Base-by-base conservation (phyloP, 2,113 vertebrate species). In the Zapornia atra region DNA sequence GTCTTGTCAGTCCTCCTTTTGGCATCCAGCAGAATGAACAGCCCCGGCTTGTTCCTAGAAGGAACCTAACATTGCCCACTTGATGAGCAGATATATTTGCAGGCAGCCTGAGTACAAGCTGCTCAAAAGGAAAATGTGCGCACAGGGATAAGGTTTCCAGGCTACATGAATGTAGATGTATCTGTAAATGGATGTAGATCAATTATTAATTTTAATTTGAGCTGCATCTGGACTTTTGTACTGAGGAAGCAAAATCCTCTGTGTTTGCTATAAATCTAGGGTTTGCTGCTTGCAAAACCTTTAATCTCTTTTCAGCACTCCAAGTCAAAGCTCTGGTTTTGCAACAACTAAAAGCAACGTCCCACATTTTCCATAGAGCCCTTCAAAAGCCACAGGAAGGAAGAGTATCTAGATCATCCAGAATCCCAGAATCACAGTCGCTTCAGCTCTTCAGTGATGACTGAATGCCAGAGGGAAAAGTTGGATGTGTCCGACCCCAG, bases 181-280 rank as follows among this genome's bases (percentile, higher is more conserved):
- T 92, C 69, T 91, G 53, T 86, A 95, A 92, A 94, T 87, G 77
- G 60, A 92, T 3, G 6, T 29, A 69, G 44, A 92, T 76, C 77
- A 89, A 60, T 84, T 84, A 92, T 54, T 91, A 82, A 90, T 95
- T 96, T 94, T 82, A 46, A 73, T 68, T 85, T 44, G 44, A 94
- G 34, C 80, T 84, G 53, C 76, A 92, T 81, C 57, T 78, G 48
- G 18, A 38, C 25, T 86, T 94, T 81, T 75, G 65, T 84, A 71
- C 40, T 5, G 17, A 71, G 61, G 61, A 94, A 84, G 50, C 42
- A 92, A 96, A 92, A 86, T 44, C 68, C 48, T 90, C 71, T 36
- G 18, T 44, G n/a, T 84, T 86, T 72, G 40, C 72, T 88, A 48
- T 69, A 94, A 94, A 92, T 69, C 33, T 79, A 75, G 42, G 42